Evolutionary conservation across 2,888 invertebrate species (phyloP), one percentile per base, ranked within the genome.

Genomic region (Caenorhabditis sp.): DNA sequence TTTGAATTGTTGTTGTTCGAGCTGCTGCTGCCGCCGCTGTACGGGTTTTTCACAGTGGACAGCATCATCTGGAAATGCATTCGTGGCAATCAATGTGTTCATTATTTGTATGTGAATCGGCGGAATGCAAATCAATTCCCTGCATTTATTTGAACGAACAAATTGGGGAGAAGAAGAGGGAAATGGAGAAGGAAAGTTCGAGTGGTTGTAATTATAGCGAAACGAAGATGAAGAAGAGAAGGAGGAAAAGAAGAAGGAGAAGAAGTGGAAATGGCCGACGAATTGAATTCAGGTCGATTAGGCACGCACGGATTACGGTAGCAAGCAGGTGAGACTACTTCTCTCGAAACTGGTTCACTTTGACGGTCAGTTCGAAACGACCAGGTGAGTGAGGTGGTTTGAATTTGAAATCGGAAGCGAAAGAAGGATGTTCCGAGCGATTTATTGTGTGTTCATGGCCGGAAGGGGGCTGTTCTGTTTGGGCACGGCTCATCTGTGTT

Each of bases 1-100:
- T 78, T 71, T 15, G 63, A 55, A 30, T 53, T 68, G 39, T 68
- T 68, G 27, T 53, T 71, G 43, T 75, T 63, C 9, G 59, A 63
- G 41, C 53, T 50, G 55, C 39, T 48, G 45, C 17, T 26, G 58
- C 68, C 56, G 55, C 50, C 68, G 26, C 71, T 27, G 55, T 70
- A 76, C 55, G 70, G 76, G 43, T 76, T 76, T 13, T 65, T 71
- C 30, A 61, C 53, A 27, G 77, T 61, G 55, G 77, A 65, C 65
- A 77, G 45, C 77, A 77, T 77, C 71, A 71, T 77, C 77, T 77
- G 77, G 20, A 77, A 56, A n/a, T 32, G 15, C 41, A 17, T 41
- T 41, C 17, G 20, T 41, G 41, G 15, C 37, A 37, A 22, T 43
- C 43, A n/a, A 32, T 27, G 30, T n/a, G 20, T 0, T 26, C 37